Base-by-base conservation (phyloP, 2,888 invertebrate genomes). In the Dolomedes plantarius region DNA sequence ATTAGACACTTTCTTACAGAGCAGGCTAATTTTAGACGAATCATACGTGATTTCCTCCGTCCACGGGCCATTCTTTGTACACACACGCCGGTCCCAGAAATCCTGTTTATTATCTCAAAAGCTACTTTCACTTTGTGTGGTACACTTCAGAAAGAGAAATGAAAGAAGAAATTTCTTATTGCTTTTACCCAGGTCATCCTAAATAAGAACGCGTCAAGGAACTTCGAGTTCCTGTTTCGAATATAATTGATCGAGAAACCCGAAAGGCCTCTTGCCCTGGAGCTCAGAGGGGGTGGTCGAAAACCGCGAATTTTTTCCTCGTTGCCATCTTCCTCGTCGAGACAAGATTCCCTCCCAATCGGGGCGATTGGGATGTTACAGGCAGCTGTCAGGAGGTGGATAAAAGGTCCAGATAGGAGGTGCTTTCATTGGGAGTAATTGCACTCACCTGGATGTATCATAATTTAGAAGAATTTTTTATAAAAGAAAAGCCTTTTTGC, bases 221-320 rank as follows among this genome's bases (percentile, higher is more conserved):
- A 56, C 23, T 56, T 1, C 23, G 16, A 23, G 23, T 56, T 56
- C 56, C 56, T 56, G 56, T 56, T 56, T 56, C 3, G 56, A 23
- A 56, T 56, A 36, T 23, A 56, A 56, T 56, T 56, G 56, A 56
- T 56, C 23, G 56, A 56, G 56, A 56, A 23, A 23, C 23, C 23
- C 2, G 56, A 16, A 11, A 16, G 23, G 56, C 23, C 56, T 23
- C 23, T 16, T 9, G n/a, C 13, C 16, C 11, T 36, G 16, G 16
- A n/a, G 41, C 36, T n/a, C n/a, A 36, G 36, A 9, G 41, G 41
- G 41, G 23, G 19, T 56, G 19, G 23, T 5, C 5, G 56, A 56
- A 16, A 56, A 11, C n/a, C 5, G 23, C 56, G 3, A 56, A 23
- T 3, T 16, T 56, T 56, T 56, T 56, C 56, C 56, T 56, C 23